Base-by-base conservation (phyloP, 2,113 vertebrate species). In the Austrofundulus limnaeus region DNA sequence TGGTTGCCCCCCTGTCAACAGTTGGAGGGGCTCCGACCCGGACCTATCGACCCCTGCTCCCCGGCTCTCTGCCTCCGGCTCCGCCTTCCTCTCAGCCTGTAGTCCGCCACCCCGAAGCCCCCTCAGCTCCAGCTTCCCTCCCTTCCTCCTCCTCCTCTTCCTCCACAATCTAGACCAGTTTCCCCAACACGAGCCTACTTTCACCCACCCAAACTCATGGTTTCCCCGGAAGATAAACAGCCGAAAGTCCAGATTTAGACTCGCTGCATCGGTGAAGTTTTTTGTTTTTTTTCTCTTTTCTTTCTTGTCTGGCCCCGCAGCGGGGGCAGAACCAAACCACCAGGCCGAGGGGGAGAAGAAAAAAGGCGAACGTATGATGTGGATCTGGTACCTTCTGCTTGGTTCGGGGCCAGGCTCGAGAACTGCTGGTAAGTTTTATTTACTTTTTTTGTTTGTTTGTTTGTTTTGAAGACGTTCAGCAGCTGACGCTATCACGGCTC, bases 351-450 rank as follows among this genome's bases (percentile, higher is more conserved):
- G 48, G 39, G 31, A 7, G 31, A 34, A 10, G 10, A 34, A 11
- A 20, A 12, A 61, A 13, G 72, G 34, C 77, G 74, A 55, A 39
- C 63, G 71, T 80, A 92, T 68, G 89, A 94, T 94, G 94, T 95
- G 94, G 94, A 88, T 94, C 88, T 92, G 94, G 89, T 94, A 92
- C 86, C 88, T 94, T 65, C 79, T 94, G 78, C 90, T 95, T 61
- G 92, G 93, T 84, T 93, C 92, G 83, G 89, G 90, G 60, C 89
- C 89, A 62, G 88, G 91, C 89, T 90, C 86, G 31, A 85, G 80
- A 80, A 92, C 87, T 52, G 92, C 91, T 59, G 94, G 94, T 95
- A 77, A 94, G 94, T 92, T 34, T 34, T 34, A 34, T 34, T 34
- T 34, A 28, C 7, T 28, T 28, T 4, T 28, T 28, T 28, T 3